phyloP scores from a whole-genome alignment of 2,888 invertebrate genomes.

The Catotricha subobsoleta region DNA sequence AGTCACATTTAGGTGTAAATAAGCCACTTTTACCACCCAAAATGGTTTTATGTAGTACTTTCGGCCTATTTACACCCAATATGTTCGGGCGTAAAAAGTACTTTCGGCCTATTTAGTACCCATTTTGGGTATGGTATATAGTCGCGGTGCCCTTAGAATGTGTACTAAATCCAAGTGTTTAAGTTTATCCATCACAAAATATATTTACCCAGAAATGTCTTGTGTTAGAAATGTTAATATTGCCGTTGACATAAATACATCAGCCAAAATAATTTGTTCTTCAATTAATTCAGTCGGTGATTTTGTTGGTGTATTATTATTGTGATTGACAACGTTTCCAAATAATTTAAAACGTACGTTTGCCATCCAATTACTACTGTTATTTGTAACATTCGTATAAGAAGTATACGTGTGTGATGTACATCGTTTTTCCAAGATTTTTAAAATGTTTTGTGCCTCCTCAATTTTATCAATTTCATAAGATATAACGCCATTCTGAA shows the following conservation, averaged over 20 bases:
- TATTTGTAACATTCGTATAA: conserved; percentile 22
- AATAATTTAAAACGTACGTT: conserved; percentile 33
- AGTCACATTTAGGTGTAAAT: too few species aligned
- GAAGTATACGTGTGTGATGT: conserved; percentile 16
- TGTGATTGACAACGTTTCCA: conserved; percentile 14
- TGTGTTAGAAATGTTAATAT: conserved; percentile 45
- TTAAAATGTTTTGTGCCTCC: conserved; percentile 35
- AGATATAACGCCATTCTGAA: conserved; percentile 48
- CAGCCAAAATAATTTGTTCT: conserved; percentile 46
- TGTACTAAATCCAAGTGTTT: too few species aligned
- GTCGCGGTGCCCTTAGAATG: too few species aligned
- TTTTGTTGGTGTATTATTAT: conserved; percentile 9
- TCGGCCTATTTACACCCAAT: too few species aligned
- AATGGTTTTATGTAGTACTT: too few species aligned
- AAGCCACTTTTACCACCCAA: too few species aligned
- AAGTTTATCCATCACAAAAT: not conserved
- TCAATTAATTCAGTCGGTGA: conserved; percentile 34
- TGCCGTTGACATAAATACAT: conserved; percentile 44
- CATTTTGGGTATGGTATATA: too few species aligned
- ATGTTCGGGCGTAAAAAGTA: too few species aligned
- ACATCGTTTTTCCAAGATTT: conserved; percentile 42
- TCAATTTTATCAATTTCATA: conserved; percentile 48
- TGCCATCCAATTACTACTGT: conserved; percentile 33
- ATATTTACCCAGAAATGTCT: conserved; percentile 34
- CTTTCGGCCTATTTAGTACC: too few species aligned